Evolutionary conservation across 2,113 vertebrate species (phyloP).

Genomic region (Ciconia boyciana): DNA sequence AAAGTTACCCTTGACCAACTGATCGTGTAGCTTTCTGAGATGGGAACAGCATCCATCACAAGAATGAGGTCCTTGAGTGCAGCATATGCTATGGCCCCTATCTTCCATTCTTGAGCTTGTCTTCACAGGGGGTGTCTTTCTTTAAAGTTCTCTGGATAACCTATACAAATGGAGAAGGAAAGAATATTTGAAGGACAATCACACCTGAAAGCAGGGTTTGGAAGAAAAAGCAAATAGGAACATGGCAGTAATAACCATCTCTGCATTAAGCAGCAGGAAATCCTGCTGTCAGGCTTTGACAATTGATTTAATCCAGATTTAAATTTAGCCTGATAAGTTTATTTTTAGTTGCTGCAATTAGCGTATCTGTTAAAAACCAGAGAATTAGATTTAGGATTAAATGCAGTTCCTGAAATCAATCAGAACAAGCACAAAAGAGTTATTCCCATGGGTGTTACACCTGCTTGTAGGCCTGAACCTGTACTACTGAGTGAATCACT

Average conservation of each 20-base stretch:
- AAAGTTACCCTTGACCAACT: neutral
- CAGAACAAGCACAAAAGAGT: neutral
- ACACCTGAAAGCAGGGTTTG: neutral
- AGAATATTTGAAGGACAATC: neutral
- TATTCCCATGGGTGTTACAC: neutral
- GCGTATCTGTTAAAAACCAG: neutral
- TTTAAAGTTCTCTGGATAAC: neutral
- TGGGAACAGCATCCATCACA: rapidly evolving
- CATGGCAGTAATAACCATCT: neutral
- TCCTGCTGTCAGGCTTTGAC: neutral
- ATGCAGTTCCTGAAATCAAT: neutral
- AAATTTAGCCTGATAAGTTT: neutral
- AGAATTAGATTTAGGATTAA: neutral
- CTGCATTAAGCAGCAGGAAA: neutral
- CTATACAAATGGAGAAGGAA: neutral
- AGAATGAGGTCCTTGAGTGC: neutral
- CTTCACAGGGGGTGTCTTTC: neutral
- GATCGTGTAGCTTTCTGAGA: neutral
- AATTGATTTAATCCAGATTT: neutral
- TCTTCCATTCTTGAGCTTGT: neutral
- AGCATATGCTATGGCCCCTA: neutral
- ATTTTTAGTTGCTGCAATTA: constrained; percentile 8
- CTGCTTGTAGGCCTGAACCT: neutral
- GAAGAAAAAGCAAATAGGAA: neutral
- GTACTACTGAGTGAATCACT: neutral